Percentiles rank a stretch among this genome's conserved stretches.
phyloP scores from a whole-genome alignment of 2,113 vertebrate genomes.

The Percina caprodes region DNA sequence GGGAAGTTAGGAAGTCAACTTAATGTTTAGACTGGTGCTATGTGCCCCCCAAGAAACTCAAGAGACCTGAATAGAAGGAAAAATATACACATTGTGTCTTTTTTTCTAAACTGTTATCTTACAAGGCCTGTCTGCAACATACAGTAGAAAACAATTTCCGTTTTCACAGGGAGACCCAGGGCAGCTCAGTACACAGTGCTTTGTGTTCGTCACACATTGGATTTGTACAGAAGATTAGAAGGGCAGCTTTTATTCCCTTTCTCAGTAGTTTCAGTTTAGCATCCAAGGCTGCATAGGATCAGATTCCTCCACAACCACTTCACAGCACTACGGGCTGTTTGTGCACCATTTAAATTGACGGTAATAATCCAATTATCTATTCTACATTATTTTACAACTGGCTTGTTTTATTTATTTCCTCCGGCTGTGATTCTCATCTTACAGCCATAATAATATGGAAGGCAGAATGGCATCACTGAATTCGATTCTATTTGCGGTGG shows the following conservation, averaged over 20 bases:
- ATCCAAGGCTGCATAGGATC: background rate
- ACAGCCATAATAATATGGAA: slow-evolving; percentile 8
- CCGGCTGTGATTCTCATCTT: slow-evolving; percentile 16
- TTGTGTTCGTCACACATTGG: slow-evolving; percentile 14
- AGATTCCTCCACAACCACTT: slow-evolving; percentile 22
- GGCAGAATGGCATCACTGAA: background rate
- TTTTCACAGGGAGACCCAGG: slow-evolving; percentile 22
- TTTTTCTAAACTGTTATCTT: slow-evolving; percentile 47
- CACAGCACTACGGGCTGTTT: background rate
- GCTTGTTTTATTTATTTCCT: slow-evolving; percentile 21
- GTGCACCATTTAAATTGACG: slow-evolving; percentile 11
- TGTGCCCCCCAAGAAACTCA: slow-evolving; percentile 6
- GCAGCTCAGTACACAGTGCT: slow-evolving; percentile 18
- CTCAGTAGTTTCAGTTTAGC: slow-evolving; percentile 1
- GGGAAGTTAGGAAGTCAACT: too few relatives aligned
- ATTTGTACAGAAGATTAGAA: slow-evolving; percentile 30
- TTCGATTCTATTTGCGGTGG: too few relatives aligned
- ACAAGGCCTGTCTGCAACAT: slow-evolving; percentile 30
- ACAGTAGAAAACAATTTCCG: slow-evolving; percentile 35
- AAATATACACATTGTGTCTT: slow-evolving; percentile 40
- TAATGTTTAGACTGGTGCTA: too few relatives aligned
- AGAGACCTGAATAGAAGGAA: slow-evolving; percentile 43
- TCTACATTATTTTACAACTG: slow-evolving; percentile 35
- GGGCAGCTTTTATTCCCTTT: background rate
- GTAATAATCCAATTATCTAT: slow-evolving; percentile 34